phyloP scores from a whole-genome alignment of 2,113 vertebrate genomes.

The Turdus rufiventris region DNA sequence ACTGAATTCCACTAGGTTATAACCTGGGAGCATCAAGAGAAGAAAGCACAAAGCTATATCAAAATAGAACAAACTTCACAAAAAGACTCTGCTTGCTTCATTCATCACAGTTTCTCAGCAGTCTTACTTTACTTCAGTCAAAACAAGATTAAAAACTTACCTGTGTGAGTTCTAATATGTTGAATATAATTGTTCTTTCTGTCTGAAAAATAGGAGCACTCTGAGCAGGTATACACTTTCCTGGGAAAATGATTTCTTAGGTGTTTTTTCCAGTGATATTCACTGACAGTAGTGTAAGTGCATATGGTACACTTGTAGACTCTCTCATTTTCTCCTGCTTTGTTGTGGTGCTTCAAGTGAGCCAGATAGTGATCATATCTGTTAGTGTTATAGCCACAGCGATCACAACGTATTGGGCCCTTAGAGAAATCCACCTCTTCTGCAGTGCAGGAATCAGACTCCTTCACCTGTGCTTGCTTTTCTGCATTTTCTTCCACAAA shows the following conservation, averaged over 20 bases:
- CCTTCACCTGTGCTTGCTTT: conserved; percentile 77
- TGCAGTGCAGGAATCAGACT: conserved; percentile 47
- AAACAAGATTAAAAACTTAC: conserved; percentile 61
- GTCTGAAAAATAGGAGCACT: conserved; percentile 97
- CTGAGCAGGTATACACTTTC: conserved; percentile 94
- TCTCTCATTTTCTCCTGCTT: conserved; percentile 84
- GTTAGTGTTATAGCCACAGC: conserved; percentile 98
- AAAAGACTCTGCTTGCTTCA: background rate
- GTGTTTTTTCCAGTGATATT: conserved; percentile 99
- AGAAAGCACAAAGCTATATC: background rate
- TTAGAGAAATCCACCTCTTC: conserved; percentile 83
- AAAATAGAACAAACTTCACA: background rate
- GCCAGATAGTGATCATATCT: conserved; percentile 96
- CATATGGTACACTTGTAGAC: conserved; percentile 97
- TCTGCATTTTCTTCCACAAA: conserved; percentile 85
- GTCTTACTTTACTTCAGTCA: background rate
- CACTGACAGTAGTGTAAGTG: conserved; percentile 93
- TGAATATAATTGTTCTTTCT: conserved; percentile 98
- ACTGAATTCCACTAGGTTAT: background rate
- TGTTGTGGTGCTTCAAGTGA: conserved; percentile 93
- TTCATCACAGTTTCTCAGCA: background rate
- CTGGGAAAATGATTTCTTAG: conserved; percentile 96
- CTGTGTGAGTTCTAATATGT: conserved; percentile 96
- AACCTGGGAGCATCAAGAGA: background rate
- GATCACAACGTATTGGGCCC: conserved; percentile 92